Conservation (phyloP, 2,888 invertebrate species). For the Polydrusus tereticollis region DNA sequence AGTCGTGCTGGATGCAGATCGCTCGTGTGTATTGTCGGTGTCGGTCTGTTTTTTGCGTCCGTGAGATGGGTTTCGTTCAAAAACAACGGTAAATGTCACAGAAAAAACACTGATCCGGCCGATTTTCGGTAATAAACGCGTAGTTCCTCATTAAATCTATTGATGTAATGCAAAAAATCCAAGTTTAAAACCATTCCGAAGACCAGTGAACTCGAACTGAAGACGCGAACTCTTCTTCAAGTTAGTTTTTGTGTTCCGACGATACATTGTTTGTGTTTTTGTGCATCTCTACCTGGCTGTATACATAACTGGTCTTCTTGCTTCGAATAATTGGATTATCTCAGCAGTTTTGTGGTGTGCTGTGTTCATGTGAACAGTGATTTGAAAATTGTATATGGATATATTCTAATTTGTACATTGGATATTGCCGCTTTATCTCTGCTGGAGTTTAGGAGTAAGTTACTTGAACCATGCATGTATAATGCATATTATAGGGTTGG, state of each 20-base stretch:
- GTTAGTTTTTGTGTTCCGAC: conserved; percentile 45
- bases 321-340: conserved; percentile 35
- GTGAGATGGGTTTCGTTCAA: conserved; percentile 20
- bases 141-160: neutral
- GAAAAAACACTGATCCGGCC: conserved; percentile 17
- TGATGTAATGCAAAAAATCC: neutral
- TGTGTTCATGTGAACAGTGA: conserved; percentile 31
- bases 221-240: conserved; percentile 40
- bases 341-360: conserved; percentile 30
- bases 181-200: neutral
- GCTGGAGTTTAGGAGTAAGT: conserved; percentile 27
- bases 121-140: neutral
- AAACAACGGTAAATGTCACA: conserved; percentile 38
- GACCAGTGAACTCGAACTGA: conserved; percentile 40
- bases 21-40: conserved; percentile 29
- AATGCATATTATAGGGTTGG: no score
- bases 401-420: conserved; percentile 22
- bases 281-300: conserved; percentile 42
- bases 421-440: conserved; percentile 11
- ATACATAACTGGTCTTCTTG: conserved; percentile 36
- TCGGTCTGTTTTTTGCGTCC: conserved; percentile 29
- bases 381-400: conserved; percentile 28
- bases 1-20: conserved; percentile 45
- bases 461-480: no score
- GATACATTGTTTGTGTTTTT: conserved; percentile 48